A percentile compares a stretch with the other conserved stretches of the same genome.
phyloP scores from a whole-genome alignment of 2,888 invertebrate genomes.

The Suillia variegata region DNA sequence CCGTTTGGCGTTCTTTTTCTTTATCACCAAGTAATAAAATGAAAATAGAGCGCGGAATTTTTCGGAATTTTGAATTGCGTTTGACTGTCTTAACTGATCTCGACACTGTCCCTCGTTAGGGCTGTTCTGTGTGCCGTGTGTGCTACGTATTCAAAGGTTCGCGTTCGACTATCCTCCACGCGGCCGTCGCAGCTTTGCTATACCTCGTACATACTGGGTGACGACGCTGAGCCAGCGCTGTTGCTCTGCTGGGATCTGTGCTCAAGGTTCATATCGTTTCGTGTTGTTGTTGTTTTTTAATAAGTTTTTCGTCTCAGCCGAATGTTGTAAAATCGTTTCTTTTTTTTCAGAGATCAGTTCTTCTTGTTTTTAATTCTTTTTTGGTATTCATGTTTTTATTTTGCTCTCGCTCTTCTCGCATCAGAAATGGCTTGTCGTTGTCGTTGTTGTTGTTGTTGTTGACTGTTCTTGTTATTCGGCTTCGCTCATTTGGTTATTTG shows the following conservation, averaged over 20 bases:
- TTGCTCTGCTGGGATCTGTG: neutral
- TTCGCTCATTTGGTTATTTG: too few species aligned
- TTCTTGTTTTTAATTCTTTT: neutral
- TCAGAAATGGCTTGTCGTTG: neutral
- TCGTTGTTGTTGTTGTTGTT: neutral
- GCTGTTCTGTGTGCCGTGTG: too few species aligned
- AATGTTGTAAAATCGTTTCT: neutral
- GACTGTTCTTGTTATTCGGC: neutral
- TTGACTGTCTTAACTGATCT: too few species aligned
- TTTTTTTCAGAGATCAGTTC: neutral
- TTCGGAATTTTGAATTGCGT: too few species aligned
- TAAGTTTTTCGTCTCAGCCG: too few species aligned
- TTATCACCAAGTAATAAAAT: too few species aligned
- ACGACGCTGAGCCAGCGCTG: neutral
- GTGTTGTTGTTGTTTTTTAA: neutral
- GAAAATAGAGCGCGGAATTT: too few species aligned
- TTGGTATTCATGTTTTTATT: neutral
- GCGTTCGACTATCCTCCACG: neutral
- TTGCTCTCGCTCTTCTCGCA: neutral
- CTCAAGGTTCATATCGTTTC: neutral
- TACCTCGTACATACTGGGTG: neutral
- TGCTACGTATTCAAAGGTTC: neutral
- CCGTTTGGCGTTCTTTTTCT: too few species aligned
- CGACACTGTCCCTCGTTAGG: too few species aligned
- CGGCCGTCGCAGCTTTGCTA: neutral